phyloP scores from a whole-genome alignment of 2,888 invertebrate species.

The Deladenus siricidicola region DNA sequence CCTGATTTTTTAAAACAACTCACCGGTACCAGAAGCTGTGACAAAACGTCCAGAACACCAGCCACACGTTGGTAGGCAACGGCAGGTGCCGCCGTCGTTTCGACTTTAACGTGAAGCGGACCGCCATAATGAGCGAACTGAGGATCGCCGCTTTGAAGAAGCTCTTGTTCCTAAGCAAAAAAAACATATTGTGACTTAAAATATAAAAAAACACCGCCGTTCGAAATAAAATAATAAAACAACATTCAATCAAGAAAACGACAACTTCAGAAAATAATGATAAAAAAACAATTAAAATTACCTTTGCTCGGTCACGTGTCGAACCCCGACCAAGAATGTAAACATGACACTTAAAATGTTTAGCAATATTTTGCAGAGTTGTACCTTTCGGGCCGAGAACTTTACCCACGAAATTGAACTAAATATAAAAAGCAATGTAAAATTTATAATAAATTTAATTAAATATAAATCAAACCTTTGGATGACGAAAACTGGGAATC shows the following conservation, averaged over 20 bases:
- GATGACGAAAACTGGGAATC: conserved; percentile 51
- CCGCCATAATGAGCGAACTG: conserved; percentile 51
- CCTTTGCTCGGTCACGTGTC: conserved; percentile 50
- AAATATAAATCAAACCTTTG: conserved; percentile 32
- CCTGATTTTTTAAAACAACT: no score
- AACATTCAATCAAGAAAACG: background rate
- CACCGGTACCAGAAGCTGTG: conserved; percentile 42
- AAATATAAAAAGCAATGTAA: conserved; percentile 11
- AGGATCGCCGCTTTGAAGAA: conserved; percentile 50
- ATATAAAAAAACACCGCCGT: background rate
- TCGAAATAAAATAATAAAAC: background rate
- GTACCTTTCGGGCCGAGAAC: conserved; percentile 52
- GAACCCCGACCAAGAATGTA: conserved; percentile 53
- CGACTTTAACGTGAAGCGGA: conserved; percentile 53
- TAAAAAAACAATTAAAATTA: conserved; percentile 7
- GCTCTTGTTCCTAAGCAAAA: conserved; percentile 39
- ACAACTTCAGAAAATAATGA: background rate
- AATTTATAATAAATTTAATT: background rate
- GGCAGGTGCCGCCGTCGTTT: conserved; percentile 49
- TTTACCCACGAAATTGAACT: conserved; percentile 54
- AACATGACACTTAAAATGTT: conserved; percentile 51
- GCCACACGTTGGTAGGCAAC: conserved; percentile 50
- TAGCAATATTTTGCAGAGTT: conserved; percentile 50
- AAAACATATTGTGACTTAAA: background rate
- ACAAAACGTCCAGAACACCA: conserved; percentile 46